A percentile compares a stretch with the other conserved stretches of the same genome.
These are phyloP conservation scores for Gerris buenoi DNA, from an alignment of 1,140 invertebrate species.

Conservation along the genomic window DNA sequence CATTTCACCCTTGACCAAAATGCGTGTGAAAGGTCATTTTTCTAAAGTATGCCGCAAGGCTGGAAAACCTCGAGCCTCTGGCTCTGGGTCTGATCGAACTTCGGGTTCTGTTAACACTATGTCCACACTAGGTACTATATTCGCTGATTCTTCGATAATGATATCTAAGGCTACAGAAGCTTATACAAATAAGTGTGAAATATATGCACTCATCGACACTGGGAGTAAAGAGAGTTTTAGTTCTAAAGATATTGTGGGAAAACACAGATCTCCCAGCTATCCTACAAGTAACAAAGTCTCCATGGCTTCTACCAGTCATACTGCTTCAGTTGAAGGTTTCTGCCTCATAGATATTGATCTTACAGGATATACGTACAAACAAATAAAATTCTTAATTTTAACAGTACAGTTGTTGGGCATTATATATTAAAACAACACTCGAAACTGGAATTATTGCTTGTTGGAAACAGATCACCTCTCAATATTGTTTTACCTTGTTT, in stretches of 20 bases:
- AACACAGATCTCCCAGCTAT: background rate
- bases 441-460: background rate
- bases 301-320: constrained; percentile 13
- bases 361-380: constrained; percentile 4
- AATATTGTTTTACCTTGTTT: constrained; percentile 5
- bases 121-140: background rate
- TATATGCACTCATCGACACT: constrained; percentile 7
- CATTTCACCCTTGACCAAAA: background rate
- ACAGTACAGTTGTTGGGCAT: constrained; percentile 8
- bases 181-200: constrained; percentile 6
- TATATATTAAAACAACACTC: constrained; percentile 6
- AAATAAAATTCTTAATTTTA: constrained; percentile 6
- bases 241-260: background rate
- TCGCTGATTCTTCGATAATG: background rate
- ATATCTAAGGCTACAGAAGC: constrained; percentile 8
- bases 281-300: constrained; percentile 4
- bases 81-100: no score
- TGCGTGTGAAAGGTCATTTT: constrained; percentile 3
- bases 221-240: constrained; percentile 10
- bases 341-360: constrained; percentile 7
- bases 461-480: constrained; percentile 4
- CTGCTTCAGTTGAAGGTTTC: background rate
- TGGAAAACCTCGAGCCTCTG: background rate
- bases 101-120: no score
- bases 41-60: constrained; percentile 4